phyloP scores from a whole-genome alignment of 2,888 invertebrate species.

The Bellardia pandia region DNA sequence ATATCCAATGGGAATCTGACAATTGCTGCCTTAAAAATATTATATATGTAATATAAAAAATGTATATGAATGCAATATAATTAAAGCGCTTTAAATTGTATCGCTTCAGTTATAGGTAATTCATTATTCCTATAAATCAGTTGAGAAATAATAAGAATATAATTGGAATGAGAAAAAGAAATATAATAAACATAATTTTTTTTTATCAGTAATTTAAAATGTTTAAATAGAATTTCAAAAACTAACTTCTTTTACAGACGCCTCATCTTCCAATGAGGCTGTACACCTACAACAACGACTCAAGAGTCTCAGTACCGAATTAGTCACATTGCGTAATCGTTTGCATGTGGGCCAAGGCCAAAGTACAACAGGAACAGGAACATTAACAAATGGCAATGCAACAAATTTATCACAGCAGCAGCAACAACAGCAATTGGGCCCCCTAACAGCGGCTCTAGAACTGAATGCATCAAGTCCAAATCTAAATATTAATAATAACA shows the following conservation, averaged over 20 bases:
- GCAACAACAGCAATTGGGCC: conserved; percentile 75
- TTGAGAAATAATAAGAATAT: neutral
- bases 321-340: conserved; percentile 95
- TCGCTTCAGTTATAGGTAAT: no score
- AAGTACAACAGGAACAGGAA: conserved; percentile 74
- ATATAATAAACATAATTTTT: no score
- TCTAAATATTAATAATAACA: conserved; percentile 72
- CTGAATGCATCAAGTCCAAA: conserved; percentile 82
- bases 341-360: conserved; percentile 90
- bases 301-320: conserved; percentile 94
- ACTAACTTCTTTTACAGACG: conserved; percentile 87
- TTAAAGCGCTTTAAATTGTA: no score
- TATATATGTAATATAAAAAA: no score
- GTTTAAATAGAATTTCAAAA: neutral
- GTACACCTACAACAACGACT: conserved; percentile 96
- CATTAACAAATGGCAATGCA: conserved; percentile 75
- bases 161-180: neutral
- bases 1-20: no score
- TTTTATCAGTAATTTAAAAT: no score
- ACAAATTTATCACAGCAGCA: conserved; percentile 76
- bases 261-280: conserved; percentile 96
- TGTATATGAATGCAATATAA: no score
- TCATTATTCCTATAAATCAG: no score
- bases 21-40: no score
- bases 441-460: conserved; percentile 74